phyloP scores from a whole-genome alignment of 2,797 vertebrate species.

The Thunnus albacares region DNA sequence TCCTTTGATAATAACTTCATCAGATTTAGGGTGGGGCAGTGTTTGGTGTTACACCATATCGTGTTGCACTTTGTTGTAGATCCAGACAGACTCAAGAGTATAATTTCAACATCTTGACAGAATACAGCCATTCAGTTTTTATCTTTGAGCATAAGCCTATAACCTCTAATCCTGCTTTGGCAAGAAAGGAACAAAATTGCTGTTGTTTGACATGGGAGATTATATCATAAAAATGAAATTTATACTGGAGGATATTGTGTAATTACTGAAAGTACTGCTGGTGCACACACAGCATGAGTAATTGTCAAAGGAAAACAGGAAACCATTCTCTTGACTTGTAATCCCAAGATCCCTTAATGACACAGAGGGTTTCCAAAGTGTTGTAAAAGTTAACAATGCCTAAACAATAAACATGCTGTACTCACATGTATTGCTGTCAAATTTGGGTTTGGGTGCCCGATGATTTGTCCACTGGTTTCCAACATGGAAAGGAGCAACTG shows the following conservation, averaged over 20 bases:
- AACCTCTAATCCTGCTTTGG: constrained; percentile 77
- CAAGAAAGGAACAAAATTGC: constrained; percentile 75
- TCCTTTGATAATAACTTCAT: constrained; percentile 60
- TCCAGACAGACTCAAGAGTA: constrained; percentile 39
- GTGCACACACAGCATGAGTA: constrained; percentile 68
- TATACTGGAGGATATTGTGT: constrained; percentile 73
- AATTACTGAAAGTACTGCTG: constrained; percentile 78
- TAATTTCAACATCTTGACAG: constrained; percentile 62
- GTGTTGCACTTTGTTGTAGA: constrained; percentile 55
- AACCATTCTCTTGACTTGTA: constrained; percentile 53
- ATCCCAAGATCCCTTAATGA: constrained; percentile 65
- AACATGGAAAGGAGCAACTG: constrained; percentile 39
- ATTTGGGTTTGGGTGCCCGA: constrained; percentile 59
- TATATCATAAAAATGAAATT: constrained; percentile 82
- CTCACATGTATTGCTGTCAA: constrained; percentile 49
- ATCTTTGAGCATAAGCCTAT: constrained; percentile 49
- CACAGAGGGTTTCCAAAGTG: constrained; percentile 59
- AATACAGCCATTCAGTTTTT: constrained; percentile 62
- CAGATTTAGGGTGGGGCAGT: constrained; percentile 46
- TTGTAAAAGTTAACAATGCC: constrained; percentile 72
- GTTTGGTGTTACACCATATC: constrained; percentile 44
- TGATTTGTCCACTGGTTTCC: constrained; percentile 46
- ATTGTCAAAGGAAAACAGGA: constrained; percentile 75
- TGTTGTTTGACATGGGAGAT: constrained; percentile 78
- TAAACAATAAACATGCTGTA: constrained; percentile 61